Evolutionary conservation across 30 jellyfish, hydroid and myxozoan genomes (phyloP).

Genomic region (Turritopsis rubra): DNA sequence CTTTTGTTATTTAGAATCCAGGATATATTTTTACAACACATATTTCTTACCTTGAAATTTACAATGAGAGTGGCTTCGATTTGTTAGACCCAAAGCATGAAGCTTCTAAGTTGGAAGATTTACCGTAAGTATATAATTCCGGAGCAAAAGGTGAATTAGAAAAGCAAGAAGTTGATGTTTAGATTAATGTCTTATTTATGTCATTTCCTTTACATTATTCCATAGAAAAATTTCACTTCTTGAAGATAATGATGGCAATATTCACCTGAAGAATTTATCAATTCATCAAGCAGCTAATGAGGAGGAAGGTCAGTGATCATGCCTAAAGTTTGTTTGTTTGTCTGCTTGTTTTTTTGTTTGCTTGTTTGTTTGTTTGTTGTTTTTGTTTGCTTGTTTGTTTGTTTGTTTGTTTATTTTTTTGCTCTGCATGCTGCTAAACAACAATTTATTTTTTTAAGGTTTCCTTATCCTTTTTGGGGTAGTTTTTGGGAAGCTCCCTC

Average conservation of each 20-base stretch:
- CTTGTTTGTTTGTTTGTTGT: too few species aligned
- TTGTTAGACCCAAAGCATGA: constrained; percentile 91
- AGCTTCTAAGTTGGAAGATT: constrained; percentile 87
- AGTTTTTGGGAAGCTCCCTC: too few species aligned
- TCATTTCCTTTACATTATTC: neutral
- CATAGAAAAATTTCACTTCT: constrained; percentile 64
- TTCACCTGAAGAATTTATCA: constrained; percentile 78
- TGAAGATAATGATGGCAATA: constrained; percentile 95
- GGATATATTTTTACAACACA: constrained; percentile 55
- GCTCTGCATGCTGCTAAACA: neutral
- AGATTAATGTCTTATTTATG: neutral
- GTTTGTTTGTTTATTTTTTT: too few species aligned
- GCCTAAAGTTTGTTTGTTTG: neutral
- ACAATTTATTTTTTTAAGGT: too few species aligned
- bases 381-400: too few species aligned
- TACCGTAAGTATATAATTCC: constrained; percentile 56
- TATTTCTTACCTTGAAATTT: constrained; percentile 79
- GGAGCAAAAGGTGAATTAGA: neutral
- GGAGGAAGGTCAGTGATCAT: constrained; percentile 66
- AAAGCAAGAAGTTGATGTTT: too few species aligned
- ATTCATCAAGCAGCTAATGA: constrained; percentile 74
- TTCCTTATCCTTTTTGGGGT: too few species aligned
- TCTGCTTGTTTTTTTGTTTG: too few species aligned
- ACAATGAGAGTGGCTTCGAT: constrained; percentile 86
- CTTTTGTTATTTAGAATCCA: constrained; percentile 31